Conservation (phyloP, 2,113 vertebrate species). For the Larimichthys crocea region DNA sequence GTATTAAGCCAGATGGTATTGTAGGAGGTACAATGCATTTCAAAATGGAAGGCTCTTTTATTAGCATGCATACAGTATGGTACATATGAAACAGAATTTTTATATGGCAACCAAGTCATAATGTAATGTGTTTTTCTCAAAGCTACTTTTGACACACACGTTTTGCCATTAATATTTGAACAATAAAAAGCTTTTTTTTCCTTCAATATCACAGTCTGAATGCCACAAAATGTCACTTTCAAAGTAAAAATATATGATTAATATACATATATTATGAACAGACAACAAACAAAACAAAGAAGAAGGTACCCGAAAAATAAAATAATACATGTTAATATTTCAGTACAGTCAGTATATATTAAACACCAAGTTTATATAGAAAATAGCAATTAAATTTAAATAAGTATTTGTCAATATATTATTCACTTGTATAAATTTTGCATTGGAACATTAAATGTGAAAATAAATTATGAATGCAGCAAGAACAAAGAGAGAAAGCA, state of each 20-base stretch:
- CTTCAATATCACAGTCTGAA: constrained; percentile 16
- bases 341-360: constrained; percentile 29
- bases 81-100: constrained; percentile 35
- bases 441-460: constrained; percentile 66
- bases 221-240: background rate
- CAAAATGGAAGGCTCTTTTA: constrained; percentile 17
- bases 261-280: background rate
- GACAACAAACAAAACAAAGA: background rate
- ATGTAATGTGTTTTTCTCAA: background rate
- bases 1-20: constrained; percentile 16
- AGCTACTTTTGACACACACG: background rate
- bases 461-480: constrained; percentile 65
- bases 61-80: constrained; percentile 9
- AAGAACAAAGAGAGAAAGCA: constrained; percentile 8
- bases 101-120: constrained; percentile 2
- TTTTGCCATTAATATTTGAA: constrained; percentile 34
- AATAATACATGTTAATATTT: background rate
- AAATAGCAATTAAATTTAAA: constrained; percentile 34
- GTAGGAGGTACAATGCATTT: constrained; percentile 23
- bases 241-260: background rate
- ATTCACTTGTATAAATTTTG: constrained; percentile 71
- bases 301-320: too few species aligned
- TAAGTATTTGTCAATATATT: constrained; percentile 59
- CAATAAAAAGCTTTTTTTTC: background rate
- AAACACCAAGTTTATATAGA: constrained; percentile 8